These are phyloP conservation scores for Clupea harengus DNA, from an alignment of 2,113 vertebrate genomes.

Conservation along the genomic window DNA sequence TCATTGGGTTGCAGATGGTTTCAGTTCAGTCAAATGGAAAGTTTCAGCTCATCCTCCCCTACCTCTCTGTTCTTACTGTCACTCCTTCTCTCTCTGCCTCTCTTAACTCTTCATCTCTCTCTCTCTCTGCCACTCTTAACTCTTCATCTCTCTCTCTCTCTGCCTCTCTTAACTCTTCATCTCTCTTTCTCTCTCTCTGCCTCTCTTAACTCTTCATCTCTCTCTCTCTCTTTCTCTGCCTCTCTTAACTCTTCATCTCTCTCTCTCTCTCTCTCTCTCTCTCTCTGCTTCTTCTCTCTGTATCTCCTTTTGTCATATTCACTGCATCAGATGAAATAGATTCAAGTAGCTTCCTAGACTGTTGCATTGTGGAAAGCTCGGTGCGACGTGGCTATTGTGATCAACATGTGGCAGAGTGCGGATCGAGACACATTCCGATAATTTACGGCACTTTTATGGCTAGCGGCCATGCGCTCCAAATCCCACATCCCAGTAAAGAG, in stretches of 20 bases:
- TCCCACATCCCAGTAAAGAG: neutral
- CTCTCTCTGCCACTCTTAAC: neutral
- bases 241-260: neutral
- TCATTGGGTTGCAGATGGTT: slow-evolving; percentile 49
- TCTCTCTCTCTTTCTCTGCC: neutral
- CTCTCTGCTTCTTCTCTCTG: neutral
- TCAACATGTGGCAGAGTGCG: neutral
- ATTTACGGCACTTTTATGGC: neutral
- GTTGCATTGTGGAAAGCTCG: neutral
- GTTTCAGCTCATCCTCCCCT: slow-evolving; percentile 44
- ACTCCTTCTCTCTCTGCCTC: slow-evolving; percentile 26
- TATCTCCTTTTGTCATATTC: neutral
- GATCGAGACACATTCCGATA: neutral
- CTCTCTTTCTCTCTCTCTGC: neutral
- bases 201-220: neutral
- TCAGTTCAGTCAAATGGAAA: slow-evolving; percentile 52
- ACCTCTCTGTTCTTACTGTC: slow-evolving; percentile 33
- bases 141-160: neutral
- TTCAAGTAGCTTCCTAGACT: neutral
- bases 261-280: neutral
- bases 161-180: neutral
- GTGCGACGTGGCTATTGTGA: neutral
- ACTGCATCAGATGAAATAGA: neutral
- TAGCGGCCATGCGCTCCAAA: neutral
- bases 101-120: slow-evolving; percentile 22